These are phyloP conservation scores for Drosophila formosana DNA, from an alignment of 2,888 invertebrate genomes.

Conservation along the genomic window DNA sequence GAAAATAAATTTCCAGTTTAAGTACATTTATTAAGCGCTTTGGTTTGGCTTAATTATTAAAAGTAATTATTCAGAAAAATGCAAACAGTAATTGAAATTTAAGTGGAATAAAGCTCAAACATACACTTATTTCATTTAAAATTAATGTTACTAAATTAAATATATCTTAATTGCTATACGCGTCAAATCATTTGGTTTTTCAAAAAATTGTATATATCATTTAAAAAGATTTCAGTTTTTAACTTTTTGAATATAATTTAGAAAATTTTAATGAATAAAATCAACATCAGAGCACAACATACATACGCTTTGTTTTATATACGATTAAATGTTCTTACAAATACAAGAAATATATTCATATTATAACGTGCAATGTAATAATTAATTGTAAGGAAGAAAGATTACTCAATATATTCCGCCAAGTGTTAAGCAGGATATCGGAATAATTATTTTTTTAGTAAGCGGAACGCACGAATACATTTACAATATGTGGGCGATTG, in stretches of 20 bases:
- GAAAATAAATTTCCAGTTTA: slow-evolving; percentile 71
- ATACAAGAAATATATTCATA: slow-evolving; percentile 17
- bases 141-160: slow-evolving; percentile 27
- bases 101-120: slow-evolving; percentile 42
- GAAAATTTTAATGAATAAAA: slow-evolving; percentile 58
- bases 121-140: slow-evolving; percentile 35
- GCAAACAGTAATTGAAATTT: slow-evolving; percentile 30
- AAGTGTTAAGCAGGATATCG: slow-evolving; percentile 17
- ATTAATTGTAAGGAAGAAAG: slow-evolving; percentile 42
- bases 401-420: slow-evolving; percentile 14
- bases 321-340: slow-evolving; percentile 19
- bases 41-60: slow-evolving; percentile 38
- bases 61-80: slow-evolving; percentile 53
- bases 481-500: slow-evolving; percentile 1
- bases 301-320: slow-evolving; percentile 18
- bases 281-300: slow-evolving; percentile 30
- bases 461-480: slow-evolving; percentile 27
- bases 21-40: slow-evolving; percentile 61
- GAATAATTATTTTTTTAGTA: neutral
- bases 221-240: slow-evolving; percentile 5
- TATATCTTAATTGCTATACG: slow-evolving; percentile 42
- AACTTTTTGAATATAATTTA: slow-evolving; percentile 32
- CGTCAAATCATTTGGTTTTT: slow-evolving; percentile 12
- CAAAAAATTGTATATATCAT: slow-evolving; percentile 24
- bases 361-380: slow-evolving; percentile 44